Evolutionary conservation across 2,888 invertebrate species (phyloP), one percentile per base, ranked within the genome.

Genomic region (Sicus ferrugineus): DNA sequence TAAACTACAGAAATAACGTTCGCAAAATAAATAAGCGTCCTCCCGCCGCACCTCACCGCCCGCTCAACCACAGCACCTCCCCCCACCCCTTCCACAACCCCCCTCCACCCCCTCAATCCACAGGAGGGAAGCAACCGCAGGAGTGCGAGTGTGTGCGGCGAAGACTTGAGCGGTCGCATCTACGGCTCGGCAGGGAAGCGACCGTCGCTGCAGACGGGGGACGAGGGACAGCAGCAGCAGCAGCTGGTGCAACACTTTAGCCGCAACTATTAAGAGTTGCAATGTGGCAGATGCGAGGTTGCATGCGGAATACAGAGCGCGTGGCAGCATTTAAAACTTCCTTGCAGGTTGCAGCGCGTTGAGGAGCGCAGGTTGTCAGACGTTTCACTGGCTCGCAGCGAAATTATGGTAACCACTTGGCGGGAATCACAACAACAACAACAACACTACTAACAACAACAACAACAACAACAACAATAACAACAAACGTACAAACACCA

Each of bases 181-280:
- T 31, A 31, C 59, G n/a, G 34, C 59, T 31, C 5, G 19, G 14
- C 11, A n/a, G 16, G 31, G n/a, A 30, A 23, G 23, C 54, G 23
- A n/a, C n/a, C n/a, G n/a, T n/a, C n/a, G n/a, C n/a, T n/a, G n/a
- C n/a, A n/a, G n/a, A n/a, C n/a, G n/a, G 16, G 16, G 28, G 23
- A 62, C 62, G 23, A 63, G 50, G 50, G 14, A 6, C 21, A 1
- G 50, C 21, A 52, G 2, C 50, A n/a, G 30, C 4, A 48, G 48
- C 48, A 63, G 30, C 63, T 28, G 50, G 16, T 30, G 48, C 63
- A 63, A 48, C 63, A 63, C 7, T 34, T 14, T 23, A 52, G 23
- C 19, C 50, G 23, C 11, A 21, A 11, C 19, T 21, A 52, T 52
- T 52, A 52, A 52, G 21, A 52, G 7, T 7, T 7, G 19, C 9